Conservation (phyloP, 1,140 invertebrate species). For the Microplitis mediator region DNA sequence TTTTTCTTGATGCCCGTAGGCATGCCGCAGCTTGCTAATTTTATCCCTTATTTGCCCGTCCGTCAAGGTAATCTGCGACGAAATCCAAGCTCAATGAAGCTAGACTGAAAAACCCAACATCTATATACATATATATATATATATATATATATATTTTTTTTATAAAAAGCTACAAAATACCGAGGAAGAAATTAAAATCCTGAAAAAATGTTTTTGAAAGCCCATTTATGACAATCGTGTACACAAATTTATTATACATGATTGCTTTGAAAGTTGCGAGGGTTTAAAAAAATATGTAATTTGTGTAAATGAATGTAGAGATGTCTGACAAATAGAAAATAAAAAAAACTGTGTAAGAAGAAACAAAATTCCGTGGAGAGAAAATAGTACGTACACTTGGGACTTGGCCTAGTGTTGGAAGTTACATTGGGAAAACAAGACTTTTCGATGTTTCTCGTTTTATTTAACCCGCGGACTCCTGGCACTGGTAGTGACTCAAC, state of each 20-base stretch:
- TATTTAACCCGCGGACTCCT: conserved; percentile 23
- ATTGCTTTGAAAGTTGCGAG: too few relatives aligned
- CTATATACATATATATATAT: too few relatives aligned
- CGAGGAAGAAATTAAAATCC: too few relatives aligned
- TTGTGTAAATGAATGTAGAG: too few relatives aligned
- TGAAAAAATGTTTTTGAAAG: too few relatives aligned
- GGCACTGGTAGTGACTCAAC: too few relatives aligned
- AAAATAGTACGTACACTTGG: conserved; percentile 6
- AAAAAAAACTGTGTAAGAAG: background rate
- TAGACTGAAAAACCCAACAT: background rate
- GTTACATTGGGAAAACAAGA: conserved; percentile 19
- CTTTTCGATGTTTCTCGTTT: conserved; percentile 28
- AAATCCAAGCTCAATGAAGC: conserved; percentile 3
- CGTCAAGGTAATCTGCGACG: conserved; percentile 18
- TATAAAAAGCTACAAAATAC: too few relatives aligned
- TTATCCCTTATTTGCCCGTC: conserved; percentile 31
- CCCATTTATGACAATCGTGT: too few relatives aligned
- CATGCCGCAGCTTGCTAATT: conserved; percentile 23
- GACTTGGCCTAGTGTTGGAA: background rate
- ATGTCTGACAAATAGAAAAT: too few relatives aligned
- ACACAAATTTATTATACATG: too few relatives aligned
- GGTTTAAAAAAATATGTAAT: too few relatives aligned
- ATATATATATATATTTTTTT: too few relatives aligned
- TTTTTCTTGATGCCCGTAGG: conserved; percentile 23
- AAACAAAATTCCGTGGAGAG: conserved; percentile 30